Evolutionary conservation across 2,888 invertebrate genomes (phyloP), one percentile per base, ranked within the genome.

Genomic region (Lasioglossum lativentre): DNA sequence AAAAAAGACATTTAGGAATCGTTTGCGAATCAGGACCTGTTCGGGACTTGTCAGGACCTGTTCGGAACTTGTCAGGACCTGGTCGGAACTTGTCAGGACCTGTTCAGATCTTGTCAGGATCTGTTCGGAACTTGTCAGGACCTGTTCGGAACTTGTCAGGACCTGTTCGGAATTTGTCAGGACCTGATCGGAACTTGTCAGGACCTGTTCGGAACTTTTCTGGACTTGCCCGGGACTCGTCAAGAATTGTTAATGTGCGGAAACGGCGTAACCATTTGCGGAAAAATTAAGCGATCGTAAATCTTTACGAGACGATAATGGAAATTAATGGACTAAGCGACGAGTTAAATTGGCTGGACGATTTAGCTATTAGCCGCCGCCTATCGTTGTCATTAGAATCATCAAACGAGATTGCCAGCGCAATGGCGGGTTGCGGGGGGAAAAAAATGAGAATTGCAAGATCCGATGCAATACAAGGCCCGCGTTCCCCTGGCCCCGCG

Each of bases 361-460:
- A 85, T 85, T 83, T 83, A 75, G 1, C 16, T 14, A 82, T 85
- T 71, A 85, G 10, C 34, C 34, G 34, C 30, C n/a, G 30, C 30
- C 27, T 47, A 75, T 59, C 38, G 12, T 4, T 27, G 42, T 56
- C 38, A 16, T n/a, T 40, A 47, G 45, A 16, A 45, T 68, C 63
- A 14, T 27, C n/a, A 14, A 23, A 34, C 12, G 19, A 27, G 72
- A 34, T 10, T 23, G 14, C 5, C 38, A 19, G 3, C 16, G 45
- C 19, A 42, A 19, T 19, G 4, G n/a, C 59, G 34, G 34, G 42
- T n/a, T 45, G 12, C n/a, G 27, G n/a, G 16, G 4, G 4, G 16
- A 72, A 75, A 40, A 76, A 45, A 42, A 40, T 63, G 52, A 2
- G 14, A 12, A 38, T 74, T 27, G 23, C 38, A 19, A 30, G 66